Evolutionary conservation across 1,140 invertebrate genomes (phyloP), one percentile per base, ranked within the genome.

Genomic region (Lordiphosa clarofinis): DNA sequence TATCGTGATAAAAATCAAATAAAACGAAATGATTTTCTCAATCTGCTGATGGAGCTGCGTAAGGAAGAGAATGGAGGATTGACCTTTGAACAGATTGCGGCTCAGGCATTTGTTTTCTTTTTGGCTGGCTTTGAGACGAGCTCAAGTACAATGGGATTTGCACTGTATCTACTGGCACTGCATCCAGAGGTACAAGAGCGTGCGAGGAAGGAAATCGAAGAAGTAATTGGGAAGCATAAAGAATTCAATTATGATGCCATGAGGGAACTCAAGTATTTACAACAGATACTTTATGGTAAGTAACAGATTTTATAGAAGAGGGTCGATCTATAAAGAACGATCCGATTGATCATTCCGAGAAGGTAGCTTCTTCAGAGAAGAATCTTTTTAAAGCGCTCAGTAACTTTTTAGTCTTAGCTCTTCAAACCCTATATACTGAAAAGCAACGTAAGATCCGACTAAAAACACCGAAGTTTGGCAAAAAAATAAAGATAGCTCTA

Each of bases 61-160:
- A 49, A 53, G 2, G 58, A 68, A 65, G 28, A 88, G 76, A 12
- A 86, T 78, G 44, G 57, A 3, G 67, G 54, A 2, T 11, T 84
- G 50, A 71, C 68, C 28, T 60, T 86, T 19, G 56, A 79, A 43
- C 65, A 87, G 57, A 65, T 87, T 9, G 89, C 90, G 0, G 90
- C 91, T 0, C 92, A 94, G 47, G 89, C 90, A 0, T 89, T 93
- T 71, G 71, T 92, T 1, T 94, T 94, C 75, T 91, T 94, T 58
- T 68, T 93, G 2, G 94, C 92, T 7, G 93, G 93, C 4, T 91
- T 90, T 61, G 91, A 91, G 58, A 91, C 90, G 0, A 90, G 89
- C 4, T 89, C 90, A 0, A 89, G 88, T 4, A 89, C 89, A 1
- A 88, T 90, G 37, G 84, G 89, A 5, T 90, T 89, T 66, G 79